Conservation (phyloP, 2,797 vertebrate species). For the Chiroxiphia lanceolata region DNA sequence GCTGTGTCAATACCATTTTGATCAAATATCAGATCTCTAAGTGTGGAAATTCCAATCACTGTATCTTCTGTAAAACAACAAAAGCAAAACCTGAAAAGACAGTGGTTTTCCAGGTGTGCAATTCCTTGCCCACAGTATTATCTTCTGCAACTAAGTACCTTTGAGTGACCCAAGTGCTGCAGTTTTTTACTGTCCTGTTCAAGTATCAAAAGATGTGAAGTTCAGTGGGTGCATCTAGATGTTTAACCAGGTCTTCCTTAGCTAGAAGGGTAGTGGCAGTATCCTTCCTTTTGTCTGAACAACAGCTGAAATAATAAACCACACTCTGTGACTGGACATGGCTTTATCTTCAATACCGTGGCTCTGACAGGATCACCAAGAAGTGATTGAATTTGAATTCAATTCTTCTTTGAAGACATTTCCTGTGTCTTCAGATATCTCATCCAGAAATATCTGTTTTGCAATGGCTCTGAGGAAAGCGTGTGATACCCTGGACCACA, state of each 20-base stretch:
- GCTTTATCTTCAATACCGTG: neutral
- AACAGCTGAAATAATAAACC: neutral
- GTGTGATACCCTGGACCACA: neutral
- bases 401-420: neutral
- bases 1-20: neutral
- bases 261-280: neutral
- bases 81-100: neutral
- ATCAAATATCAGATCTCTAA: neutral
- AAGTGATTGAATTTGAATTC: neutral
- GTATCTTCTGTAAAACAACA: neutral
- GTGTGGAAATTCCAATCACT: neutral
- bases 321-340: neutral
- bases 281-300: neutral
- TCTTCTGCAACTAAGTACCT: neutral
- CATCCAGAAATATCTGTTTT: neutral
- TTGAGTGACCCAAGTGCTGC: neutral
- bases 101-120: neutral
- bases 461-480: neutral
- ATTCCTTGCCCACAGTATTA: neutral
- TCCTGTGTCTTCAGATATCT: neutral
- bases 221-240: neutral
- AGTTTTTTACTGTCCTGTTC: neutral
- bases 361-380: rapidly evolving
- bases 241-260: neutral
- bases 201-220: neutral